These are phyloP conservation scores for Drosophila melanica DNA, from an alignment of 1,140 invertebrate species.

Conservation along the genomic window DNA sequence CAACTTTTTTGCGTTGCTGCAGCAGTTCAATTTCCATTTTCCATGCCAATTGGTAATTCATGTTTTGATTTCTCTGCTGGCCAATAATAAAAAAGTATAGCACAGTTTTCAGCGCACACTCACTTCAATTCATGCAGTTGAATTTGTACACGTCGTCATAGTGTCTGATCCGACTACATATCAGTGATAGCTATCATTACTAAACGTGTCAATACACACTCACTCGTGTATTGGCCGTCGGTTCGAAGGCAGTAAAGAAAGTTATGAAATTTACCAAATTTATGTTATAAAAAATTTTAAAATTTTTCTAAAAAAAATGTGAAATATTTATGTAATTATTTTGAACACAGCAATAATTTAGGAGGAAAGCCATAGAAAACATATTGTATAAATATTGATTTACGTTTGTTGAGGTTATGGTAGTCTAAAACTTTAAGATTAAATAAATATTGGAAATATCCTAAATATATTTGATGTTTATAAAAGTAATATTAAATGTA, in stretches of 20 bases:
- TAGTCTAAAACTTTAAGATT: too few species aligned
- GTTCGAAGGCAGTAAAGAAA: not conserved
- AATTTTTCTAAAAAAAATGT: too few species aligned
- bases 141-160: not conserved
- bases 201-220: not conserved
- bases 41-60: not conserved
- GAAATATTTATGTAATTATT: too few species aligned
- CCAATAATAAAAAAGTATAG: slow-evolving; percentile 12
- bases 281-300: too few species aligned
- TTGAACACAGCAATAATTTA: too few species aligned
- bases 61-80: not conserved
- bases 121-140: not conserved
- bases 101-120: slow-evolving; percentile 9
- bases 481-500: too few species aligned
- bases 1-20: not conserved
- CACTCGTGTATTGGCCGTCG: not conserved
- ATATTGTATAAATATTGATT: too few species aligned
- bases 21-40: not conserved
- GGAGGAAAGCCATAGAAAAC: too few species aligned
- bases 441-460: too few species aligned
- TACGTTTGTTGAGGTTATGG: too few species aligned
- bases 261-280: not conserved
- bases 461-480: too few species aligned
- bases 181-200: not conserved
- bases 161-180: not conserved